Evolutionary conservation across 2,888 invertebrate genomes (phyloP).

Genomic region (Ariolimax columbianus): DNA sequence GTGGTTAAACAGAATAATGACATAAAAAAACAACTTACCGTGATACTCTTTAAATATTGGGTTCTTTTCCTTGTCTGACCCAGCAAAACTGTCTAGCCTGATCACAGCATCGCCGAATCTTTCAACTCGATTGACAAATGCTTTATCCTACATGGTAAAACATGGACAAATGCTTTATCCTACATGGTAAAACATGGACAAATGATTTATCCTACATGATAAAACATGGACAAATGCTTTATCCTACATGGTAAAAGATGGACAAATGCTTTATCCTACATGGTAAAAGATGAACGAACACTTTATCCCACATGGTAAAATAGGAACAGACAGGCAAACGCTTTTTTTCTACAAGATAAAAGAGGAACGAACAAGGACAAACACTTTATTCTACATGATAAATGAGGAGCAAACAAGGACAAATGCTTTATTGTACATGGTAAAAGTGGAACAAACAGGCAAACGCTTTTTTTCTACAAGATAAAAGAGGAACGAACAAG

Average conservation of each 20-base stretch:
- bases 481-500: neutral
- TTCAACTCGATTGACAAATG: constrained; percentile 73
- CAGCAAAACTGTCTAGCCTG: constrained; percentile 89
- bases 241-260: no score
- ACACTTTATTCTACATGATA: no score
- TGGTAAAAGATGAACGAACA: neutral
- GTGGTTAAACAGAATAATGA: no score
- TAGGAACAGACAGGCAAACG: neutral
- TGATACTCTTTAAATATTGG: constrained; percentile 90
- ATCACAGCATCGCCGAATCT: constrained; percentile 89
- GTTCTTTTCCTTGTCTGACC: constrained; percentile 88
- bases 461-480: neutral
- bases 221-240: no score
- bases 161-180: neutral
- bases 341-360: neutral
- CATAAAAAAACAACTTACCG: constrained; percentile 80
- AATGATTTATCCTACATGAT: no score
- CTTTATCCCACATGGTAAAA: no score
- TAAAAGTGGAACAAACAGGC: neutral
- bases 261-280: neutral
- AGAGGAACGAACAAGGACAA: neutral
- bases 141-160: constrained; percentile 65
- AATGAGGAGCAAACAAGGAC: no score
- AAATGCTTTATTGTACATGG: no score
- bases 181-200: neutral